phyloP scores from a whole-genome alignment of 1,140 invertebrate genomes.

The Rhizoglyphus robini region DNA sequence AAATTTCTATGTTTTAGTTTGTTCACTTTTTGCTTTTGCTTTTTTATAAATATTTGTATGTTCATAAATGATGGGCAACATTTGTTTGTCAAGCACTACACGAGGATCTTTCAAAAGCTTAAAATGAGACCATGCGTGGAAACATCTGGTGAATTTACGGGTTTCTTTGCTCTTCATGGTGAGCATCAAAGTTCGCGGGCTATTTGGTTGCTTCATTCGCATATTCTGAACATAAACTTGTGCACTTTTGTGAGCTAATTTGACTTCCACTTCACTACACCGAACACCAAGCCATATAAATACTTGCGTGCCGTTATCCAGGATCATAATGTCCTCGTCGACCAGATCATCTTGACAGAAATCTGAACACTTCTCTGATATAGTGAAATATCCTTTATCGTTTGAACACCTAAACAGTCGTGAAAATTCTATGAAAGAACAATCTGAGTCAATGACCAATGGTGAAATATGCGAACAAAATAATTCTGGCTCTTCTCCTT shows the following conservation, averaged over 20 bases:
- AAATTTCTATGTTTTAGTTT: neutral
- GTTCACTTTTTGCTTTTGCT: neutral
- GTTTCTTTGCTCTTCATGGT: conserved; percentile 95
- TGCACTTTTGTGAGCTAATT: conserved; percentile 93
- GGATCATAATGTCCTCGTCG: conserved; percentile 98
- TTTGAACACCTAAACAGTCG: conserved; percentile 95
- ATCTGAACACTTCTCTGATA: conserved; percentile 98
- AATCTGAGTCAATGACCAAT: conserved; percentile 60
- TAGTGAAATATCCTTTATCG: conserved; percentile 97
- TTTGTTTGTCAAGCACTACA: conserved; percentile 4
- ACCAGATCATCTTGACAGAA: conserved; percentile 99
- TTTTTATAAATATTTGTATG: conserved; percentile 1
- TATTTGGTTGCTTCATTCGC: conserved; percentile 83
- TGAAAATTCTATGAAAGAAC: conserved; percentile 84
- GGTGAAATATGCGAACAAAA: conserved; percentile 91
- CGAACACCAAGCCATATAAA: conserved; percentile 93
- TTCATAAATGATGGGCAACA: conserved; percentile 14
- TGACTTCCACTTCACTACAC: conserved; percentile 96
- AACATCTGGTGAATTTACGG: conserved; percentile 86
- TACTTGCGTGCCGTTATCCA: conserved; percentile 95
- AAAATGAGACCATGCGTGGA: conserved; percentile 80
- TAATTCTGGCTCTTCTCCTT: conserved; percentile 96
- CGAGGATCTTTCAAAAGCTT: conserved; percentile 29
- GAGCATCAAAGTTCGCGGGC: conserved; percentile 79
- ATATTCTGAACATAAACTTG: conserved; percentile 98